phyloP scores from a whole-genome alignment of 2,113 vertebrate species.

The Antechinus flavipes region DNA sequence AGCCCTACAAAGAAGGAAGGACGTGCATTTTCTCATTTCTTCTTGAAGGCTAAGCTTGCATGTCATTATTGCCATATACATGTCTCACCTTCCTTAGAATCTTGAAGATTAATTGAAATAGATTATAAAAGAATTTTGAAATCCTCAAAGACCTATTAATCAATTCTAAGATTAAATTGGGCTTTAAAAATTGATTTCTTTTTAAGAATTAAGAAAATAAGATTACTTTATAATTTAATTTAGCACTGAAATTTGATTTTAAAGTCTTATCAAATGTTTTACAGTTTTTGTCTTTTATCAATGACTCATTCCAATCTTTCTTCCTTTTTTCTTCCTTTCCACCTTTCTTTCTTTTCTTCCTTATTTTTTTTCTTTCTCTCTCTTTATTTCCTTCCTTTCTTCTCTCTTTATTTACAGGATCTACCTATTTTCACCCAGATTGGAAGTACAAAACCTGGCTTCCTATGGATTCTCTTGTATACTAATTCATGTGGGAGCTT shows the following conservation, averaged over 20 bases:
- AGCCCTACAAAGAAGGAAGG: neutral
- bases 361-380: neutral
- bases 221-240: too few relatives aligned
- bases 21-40: neutral
- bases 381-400: neutral
- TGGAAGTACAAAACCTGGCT: neutral
- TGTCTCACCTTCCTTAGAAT: neutral
- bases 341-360: neutral
- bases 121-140: neutral
- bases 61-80: neutral
- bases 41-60: neutral
- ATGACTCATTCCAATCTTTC: neutral
- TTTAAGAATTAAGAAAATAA: too few relatives aligned
- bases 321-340: neutral
- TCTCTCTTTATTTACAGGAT: neutral
- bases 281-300: neutral
- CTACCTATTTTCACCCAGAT: neutral
- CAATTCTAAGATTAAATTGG: neutral
- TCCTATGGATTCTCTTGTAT: neutral
- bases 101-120: neutral
- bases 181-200: neutral
- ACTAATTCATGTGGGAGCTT: neutral
- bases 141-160: neutral
- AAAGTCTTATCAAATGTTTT: neutral
- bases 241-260: neutral